These are phyloP conservation scores for Eurytoma adleriae DNA, from an alignment of 2,888 invertebrate species.

Conservation along the genomic window DNA sequence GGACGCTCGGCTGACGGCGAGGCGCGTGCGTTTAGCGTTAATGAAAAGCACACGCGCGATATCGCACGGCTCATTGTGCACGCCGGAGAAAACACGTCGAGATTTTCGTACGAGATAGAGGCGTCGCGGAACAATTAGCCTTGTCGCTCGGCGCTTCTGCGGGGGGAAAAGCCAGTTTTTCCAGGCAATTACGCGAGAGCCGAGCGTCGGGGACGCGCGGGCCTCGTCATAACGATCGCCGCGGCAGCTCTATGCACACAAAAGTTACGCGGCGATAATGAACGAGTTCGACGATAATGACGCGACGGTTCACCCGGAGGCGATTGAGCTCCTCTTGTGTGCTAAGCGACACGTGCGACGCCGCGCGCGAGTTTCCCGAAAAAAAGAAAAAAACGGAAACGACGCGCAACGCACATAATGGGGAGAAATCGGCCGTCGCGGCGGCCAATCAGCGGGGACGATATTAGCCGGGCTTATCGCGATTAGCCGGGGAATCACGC, in stretches of 20 bases:
- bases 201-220: not conserved
- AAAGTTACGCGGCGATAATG: slow-evolving; percentile 22
- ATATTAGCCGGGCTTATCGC: slow-evolving; percentile 30
- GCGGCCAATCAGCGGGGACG: not conserved
- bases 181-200: slow-evolving; percentile 10
- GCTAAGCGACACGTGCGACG: not conserved
- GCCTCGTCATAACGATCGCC: not conserved
- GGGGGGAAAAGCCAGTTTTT: slow-evolving; percentile 25
- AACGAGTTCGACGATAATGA: slow-evolving; percentile 22
- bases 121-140: slow-evolving; percentile 25
- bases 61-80: not conserved
- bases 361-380: not conserved
- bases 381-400: slow-evolving; percentile 5
- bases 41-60: slow-evolving; percentile 2
- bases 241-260: not conserved
- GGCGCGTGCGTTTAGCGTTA: slow-evolving; percentile 1
- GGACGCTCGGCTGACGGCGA: not conserved
- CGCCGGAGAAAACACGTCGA: not conserved
- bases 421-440: slow-evolving; percentile 19
- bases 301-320: not conserved
- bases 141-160: not conserved
- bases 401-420: slow-evolving; percentile 2
- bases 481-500: slow-evolving; percentile 34
- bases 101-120: slow-evolving; percentile 47
- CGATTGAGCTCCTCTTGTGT: too few relatives aligned